Percentiles rank a stretch among this genome's conserved stretches.
phyloP scores from a whole-genome alignment of 1,140 invertebrate genomes.

The Phymastichus coffea region DNA sequence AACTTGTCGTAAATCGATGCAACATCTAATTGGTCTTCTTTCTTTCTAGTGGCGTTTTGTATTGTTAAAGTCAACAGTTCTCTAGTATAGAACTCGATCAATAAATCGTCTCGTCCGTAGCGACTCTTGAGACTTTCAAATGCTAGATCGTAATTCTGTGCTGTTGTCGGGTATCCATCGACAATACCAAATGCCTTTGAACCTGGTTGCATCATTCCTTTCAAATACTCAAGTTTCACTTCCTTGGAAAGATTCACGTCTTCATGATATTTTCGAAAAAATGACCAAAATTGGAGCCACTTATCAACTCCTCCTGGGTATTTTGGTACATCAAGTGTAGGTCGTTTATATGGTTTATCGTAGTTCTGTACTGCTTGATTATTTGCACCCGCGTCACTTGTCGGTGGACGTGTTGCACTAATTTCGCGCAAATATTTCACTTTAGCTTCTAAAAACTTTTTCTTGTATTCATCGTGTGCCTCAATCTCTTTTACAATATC shows the following conservation, averaged over 20 bases:
- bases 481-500: slow-evolving; percentile 22
- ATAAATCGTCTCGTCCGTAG: slow-evolving; percentile 32
- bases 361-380: neutral
- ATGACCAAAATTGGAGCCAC: slow-evolving; percentile 46
- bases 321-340: no score
- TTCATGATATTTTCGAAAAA: slow-evolving; percentile 44
- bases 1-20: slow-evolving; percentile 38
- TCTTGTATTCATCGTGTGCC: slow-evolving; percentile 26
- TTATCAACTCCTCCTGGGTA: slow-evolving; percentile 35
- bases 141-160: slow-evolving; percentile 10
- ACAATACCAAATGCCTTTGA: slow-evolving; percentile 29
- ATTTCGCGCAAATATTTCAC: neutral
- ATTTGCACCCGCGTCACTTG: neutral
- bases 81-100: slow-evolving; percentile 36
- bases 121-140: slow-evolving; percentile 22
- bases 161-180: slow-evolving; percentile 25
- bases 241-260: slow-evolving; percentile 32
- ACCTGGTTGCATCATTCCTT: slow-evolving; percentile 19
- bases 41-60: no score
- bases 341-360: slow-evolving; percentile 31
- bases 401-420: neutral
- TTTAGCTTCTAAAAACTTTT: slow-evolving; percentile 15
- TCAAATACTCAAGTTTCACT: slow-evolving; percentile 41
- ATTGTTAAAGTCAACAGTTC: slow-evolving; percentile 35
- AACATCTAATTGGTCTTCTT: slow-evolving; percentile 17